Conservation (phyloP, 2,797 vertebrate genomes). For the Amphiprion clarkii region DNA sequence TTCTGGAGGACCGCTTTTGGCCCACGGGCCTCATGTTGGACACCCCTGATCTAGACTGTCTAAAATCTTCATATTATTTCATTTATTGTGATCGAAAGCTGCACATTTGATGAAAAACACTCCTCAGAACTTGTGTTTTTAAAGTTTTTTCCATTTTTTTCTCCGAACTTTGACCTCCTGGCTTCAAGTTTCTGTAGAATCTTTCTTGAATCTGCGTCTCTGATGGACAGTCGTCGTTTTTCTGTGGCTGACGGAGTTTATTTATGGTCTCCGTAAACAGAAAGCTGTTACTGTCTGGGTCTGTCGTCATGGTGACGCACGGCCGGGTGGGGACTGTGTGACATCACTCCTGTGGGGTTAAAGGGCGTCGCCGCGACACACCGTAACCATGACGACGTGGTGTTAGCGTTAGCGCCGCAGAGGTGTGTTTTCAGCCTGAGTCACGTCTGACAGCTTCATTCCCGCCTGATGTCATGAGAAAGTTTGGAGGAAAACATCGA, state of each 20-base stretch:
- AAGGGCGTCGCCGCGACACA: conserved; percentile 58
- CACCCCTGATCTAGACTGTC: too few species aligned
- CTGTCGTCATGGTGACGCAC: conserved; percentile 59
- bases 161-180: too few species aligned
- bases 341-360: conserved; percentile 73
- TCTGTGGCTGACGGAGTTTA: background rate
- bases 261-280: conserved; percentile 33
- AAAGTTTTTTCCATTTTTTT: too few species aligned
- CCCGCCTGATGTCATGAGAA: conserved; percentile 61
- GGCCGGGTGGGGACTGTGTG: conserved; percentile 59
- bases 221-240: too few species aligned
- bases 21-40: too few species aligned
- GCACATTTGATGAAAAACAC: too few species aligned
- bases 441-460: conserved; percentile 71
- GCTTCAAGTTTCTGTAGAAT: too few species aligned
- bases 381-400: conserved; percentile 51
- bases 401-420: conserved; percentile 31
- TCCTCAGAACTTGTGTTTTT: too few species aligned
- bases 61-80: too few species aligned
- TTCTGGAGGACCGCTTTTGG: too few species aligned
- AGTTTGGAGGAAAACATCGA: conserved; percentile 20
- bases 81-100: too few species aligned
- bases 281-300: conserved; percentile 29
- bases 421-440: conserved; percentile 60
- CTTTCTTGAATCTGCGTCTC: too few species aligned